These are phyloP conservation scores for Leptinotarsa defecta DNA, from an alignment of 1,140 invertebrate genomes.

Conservation along the genomic window DNA sequence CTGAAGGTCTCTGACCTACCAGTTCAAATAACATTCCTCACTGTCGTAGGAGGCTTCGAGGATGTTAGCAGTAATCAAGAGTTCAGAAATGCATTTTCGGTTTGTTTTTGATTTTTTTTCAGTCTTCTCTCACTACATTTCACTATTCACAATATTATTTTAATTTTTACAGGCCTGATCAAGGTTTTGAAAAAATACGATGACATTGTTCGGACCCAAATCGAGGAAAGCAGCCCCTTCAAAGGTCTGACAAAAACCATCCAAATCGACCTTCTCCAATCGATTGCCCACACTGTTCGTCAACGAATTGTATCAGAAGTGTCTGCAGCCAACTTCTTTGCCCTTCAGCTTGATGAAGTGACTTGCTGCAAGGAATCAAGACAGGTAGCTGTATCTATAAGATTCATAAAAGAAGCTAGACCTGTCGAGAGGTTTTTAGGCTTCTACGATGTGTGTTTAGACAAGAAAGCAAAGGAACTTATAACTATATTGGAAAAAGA, in stretches of 20 bases:
- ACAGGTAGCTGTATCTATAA: constrained; percentile 16
- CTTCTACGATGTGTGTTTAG: background rate
- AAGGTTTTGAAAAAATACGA: constrained; percentile 18
- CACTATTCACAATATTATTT: background rate
- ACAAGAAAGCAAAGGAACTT: constrained; percentile 10
- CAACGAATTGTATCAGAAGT: constrained; percentile 13
- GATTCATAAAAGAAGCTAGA: background rate
- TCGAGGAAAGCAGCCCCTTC: constrained; percentile 9
- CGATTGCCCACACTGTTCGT: constrained; percentile 8
- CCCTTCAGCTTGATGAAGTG: background rate
- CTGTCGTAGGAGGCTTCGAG: too few relatives aligned
- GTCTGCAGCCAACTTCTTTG: background rate
- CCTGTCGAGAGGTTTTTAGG: constrained; percentile 20
- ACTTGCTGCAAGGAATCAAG: background rate
- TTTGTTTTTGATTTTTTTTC: too few relatives aligned
- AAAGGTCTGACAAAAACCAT: constrained; percentile 10
- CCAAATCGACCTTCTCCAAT: constrained; percentile 11
- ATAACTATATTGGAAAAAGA: background rate
- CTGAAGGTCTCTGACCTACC: too few relatives aligned
- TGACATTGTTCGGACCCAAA: constrained; percentile 16
- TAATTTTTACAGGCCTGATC: constrained; percentile 1
- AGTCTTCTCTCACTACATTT: too few relatives aligned
- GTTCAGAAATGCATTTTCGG: too few relatives aligned
- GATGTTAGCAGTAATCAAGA: too few relatives aligned
- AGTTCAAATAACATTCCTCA: too few relatives aligned